Evolutionary conservation across 2,888 invertebrate species (phyloP), one percentile per base, ranked within the genome.

Genomic region (Andrena marginata): DNA sequence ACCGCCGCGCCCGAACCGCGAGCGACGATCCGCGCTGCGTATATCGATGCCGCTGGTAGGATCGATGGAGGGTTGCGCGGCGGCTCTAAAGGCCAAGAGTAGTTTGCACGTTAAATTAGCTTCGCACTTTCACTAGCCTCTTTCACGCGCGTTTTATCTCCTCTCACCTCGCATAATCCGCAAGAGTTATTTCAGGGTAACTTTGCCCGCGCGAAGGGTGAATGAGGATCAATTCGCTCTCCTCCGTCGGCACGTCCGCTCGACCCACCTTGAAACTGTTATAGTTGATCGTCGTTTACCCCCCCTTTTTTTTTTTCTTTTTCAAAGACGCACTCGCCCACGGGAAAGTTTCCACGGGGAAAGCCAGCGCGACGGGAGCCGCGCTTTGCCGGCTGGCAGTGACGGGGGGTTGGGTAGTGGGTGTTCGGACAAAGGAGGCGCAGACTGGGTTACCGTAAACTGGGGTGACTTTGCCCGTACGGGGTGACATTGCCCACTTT

Each of bases 141-240:
- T 79, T 78, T 84, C 82, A 78, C 72, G 65, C 73, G 63, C 84
- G 68, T 78, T 84, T 82, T 65, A 82, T 78, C 82, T 78, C 78
- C 82, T 84, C 82, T 84, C 82, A 78, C 84, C 82, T 75, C 82
- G 82, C 78, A 75, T 78, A 84, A 84, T 84, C 82, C 70, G 83
- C 78, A 75, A 82, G 82, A 84, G 84, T 84, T 84, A 84, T 84
- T 84, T 84, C 78, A 78, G 84, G 82, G 82, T 82, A 84, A 84
- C 75, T 84, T 84, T 82, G 59, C 82, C 56, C 60, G 77, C 48
- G 65, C 42, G 82, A 75, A 84, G 84, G 75, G 84, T 82, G 78
- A 84, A 76, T 54, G 82, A 77, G 83, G 78, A 82, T 84, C 82
- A 84, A 78, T 78, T 72, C 60, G 75, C 75, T 76, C 75, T 76